Evolutionary conservation across 1,140 invertebrate genomes (phyloP), one percentile per base, ranked within the genome.

Genomic region (Stenopsyche tienmushanensis): DNA sequence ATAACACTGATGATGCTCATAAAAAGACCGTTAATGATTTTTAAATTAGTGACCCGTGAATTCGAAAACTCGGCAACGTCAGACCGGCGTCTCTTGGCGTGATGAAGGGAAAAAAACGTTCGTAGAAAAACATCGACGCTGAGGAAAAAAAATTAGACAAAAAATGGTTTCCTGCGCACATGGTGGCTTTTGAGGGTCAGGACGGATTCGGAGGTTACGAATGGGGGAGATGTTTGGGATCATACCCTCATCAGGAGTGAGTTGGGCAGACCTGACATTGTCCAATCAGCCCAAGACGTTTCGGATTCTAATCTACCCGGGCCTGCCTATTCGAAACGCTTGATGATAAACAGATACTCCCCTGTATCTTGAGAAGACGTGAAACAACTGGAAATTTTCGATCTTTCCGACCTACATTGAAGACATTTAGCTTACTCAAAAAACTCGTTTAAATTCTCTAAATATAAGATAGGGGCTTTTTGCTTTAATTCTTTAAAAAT

Each of bases 11-110:
- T 54, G 52, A 54, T 20, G 52, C 13, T n/a, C 44, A 18, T 20
- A 54, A 66, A 66, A 65, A 65, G 50, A 53, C 55, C 67, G 67
- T 60, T 69, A 69, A 69, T 65, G 67, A 50, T 62, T 65, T 69
- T 69, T 55, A 69, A 65, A 65, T 69, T 69, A 69, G 67, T 69
- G 55, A 65, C 57, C 63, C 57, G 62, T 25, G 26, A 60, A 47
- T 47, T 20, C 10, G 18, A 47, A 47, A 47, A 47, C n/a, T 15
- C 23, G 20, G 15, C 41, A 15, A 42, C 41, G 47, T 15, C 47
- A 49, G n/a, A 34, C 29, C 13, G 29, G 5, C 29, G 29, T 5
- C 29, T n/a, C n/a, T n/a, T n/a, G 49, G 5, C 13, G 9, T 21
- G 15, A 21, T 26, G 24, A 13, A 15, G 17, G 29, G 53, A 7